A percentile compares a stretch with the other conserved stretches of the same genome.
phyloP scores from a whole-genome alignment of 2,888 invertebrate genomes.

The Myopa testacea region DNA sequence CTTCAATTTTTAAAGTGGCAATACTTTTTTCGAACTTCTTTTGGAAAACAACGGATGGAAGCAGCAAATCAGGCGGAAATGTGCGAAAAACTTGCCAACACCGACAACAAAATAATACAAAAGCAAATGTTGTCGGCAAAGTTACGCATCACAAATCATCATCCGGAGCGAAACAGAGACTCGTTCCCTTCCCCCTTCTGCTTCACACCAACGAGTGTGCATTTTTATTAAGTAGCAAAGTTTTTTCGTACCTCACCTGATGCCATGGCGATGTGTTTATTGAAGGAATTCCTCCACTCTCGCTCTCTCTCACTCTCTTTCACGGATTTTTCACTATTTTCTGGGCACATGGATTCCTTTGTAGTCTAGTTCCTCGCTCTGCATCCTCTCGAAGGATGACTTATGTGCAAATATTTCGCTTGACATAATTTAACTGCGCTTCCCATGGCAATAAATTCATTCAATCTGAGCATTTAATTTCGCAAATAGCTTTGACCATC shows the following conservation, averaged over 20 bases:
- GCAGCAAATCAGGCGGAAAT: constrained; percentile 40
- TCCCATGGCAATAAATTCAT: constrained; percentile 40
- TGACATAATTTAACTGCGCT: constrained; percentile 32
- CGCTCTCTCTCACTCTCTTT: background rate
- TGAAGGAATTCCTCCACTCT: background rate
- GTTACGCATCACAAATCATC: constrained; percentile 49
- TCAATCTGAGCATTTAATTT: constrained; percentile 42
- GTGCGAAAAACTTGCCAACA: constrained; percentile 24
- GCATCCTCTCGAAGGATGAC: background rate
- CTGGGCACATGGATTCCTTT: constrained; percentile 25
- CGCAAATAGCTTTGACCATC: constrained; percentile 45
- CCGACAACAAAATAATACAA: constrained; percentile 8
- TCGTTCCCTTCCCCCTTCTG: background rate
- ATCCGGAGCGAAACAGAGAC: constrained; percentile 20
- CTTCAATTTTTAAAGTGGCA: constrained; percentile 48
- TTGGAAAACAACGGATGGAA: background rate
- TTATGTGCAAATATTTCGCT: constrained; percentile 33
- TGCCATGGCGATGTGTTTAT: constrained; percentile 37
- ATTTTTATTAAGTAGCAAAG: constrained; percentile 39
- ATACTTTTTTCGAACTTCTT: background rate
- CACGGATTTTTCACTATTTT: background rate
- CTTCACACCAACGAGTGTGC: constrained; percentile 9
- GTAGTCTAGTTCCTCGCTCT: constrained; percentile 4
- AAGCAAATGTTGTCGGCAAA: constrained; percentile 44
- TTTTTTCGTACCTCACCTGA: constrained; percentile 40